A percentile compares a stretch with the other conserved stretches of the same genome.
phyloP scores from a whole-genome alignment of 1,140 invertebrate genomes.

The Littorina saxatilis region DNA sequence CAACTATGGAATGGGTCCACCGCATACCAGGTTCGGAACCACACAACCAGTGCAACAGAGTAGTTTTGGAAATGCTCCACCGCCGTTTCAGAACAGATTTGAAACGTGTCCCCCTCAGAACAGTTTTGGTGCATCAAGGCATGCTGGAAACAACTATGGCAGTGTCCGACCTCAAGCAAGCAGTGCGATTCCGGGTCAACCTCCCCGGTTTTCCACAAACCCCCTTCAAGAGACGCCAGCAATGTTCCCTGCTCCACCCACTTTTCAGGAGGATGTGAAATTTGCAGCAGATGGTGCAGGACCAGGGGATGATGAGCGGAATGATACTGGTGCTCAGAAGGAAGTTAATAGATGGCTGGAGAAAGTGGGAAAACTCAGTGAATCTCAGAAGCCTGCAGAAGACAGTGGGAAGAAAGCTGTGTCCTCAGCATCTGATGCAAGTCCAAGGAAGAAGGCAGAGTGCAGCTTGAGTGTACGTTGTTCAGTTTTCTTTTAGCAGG shows the following conservation, averaged over 20 bases:
- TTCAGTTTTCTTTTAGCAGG: neutral
- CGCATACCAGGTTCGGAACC: neutral
- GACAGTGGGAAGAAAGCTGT: neutral
- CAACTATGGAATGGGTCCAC: neutral
- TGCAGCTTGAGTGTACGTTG: neutral
- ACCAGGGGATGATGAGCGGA: neutral
- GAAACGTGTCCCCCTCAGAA: neutral
- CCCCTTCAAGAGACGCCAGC: neutral
- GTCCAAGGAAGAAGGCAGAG: neutral
- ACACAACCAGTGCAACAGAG: neutral
- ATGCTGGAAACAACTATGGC: neutral
- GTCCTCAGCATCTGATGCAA: neutral
- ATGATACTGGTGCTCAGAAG: neutral
- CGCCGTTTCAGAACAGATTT: neutral
- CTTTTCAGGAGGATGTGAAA: neutral
- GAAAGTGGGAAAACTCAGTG: neutral
- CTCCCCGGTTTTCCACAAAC: neutral
- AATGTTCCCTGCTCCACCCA: neutral
- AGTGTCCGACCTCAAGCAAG: neutral
- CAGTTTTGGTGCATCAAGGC: too few relatives aligned
- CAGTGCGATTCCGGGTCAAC: neutral
- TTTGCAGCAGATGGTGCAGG: too few relatives aligned
- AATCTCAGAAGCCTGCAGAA: neutral
- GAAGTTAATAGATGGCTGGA: conserved; percentile 23
- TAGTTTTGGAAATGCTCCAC: neutral